Base-by-base conservation (phyloP, 2,113 vertebrate species). In the Tympanuchus pallidicinctus region DNA sequence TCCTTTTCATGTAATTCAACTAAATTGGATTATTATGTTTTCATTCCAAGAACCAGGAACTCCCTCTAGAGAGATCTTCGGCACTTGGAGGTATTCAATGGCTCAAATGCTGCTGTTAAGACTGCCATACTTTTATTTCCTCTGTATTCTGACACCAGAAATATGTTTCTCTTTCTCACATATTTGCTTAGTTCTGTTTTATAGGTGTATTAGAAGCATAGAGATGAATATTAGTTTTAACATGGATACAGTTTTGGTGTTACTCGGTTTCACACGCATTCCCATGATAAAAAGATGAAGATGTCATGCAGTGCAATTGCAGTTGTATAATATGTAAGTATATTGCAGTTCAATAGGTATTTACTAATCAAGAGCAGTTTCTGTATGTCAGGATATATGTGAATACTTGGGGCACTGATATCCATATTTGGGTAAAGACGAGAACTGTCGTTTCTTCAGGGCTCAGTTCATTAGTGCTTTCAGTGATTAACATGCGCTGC, bases 391-490 rank as follows among this genome's bases (percentile, higher is more conserved):
- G 60, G 42, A 74, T 32, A 22, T 50, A 13, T 3, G 3, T 50
- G 50, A 60, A 6, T 66, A 74, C 89, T 13, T 87, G 60, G 32
- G 84, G 43, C 32, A 74, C 82, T 88, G 88, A 81, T 32, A 64
- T 21, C 65, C 40, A 4, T 67, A 80, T 60, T 67, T 79, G 76
- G 78, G 17, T 87, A 80, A 67, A 73, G 3, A 3, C 59, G 43
- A 69, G 54, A 65, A 17, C 40, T 89, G 38, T 73, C 75, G 56
- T 59, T 93, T 76, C 28, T 56, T 76, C 43, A 30, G 63, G 71
- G 71, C 61, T 92, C 75, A 81, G 83, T 89, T 94, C 67, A 79
- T 38, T 54, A 42, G 56, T 47, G 71, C 74, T 89, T 79, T 90
- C 0, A 7, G 64, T 93, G 82, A 92, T 91, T 92, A 86, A 93